Base-by-base conservation (phyloP, 2,888 invertebrate species). In the Spilarctia lutea region DNA sequence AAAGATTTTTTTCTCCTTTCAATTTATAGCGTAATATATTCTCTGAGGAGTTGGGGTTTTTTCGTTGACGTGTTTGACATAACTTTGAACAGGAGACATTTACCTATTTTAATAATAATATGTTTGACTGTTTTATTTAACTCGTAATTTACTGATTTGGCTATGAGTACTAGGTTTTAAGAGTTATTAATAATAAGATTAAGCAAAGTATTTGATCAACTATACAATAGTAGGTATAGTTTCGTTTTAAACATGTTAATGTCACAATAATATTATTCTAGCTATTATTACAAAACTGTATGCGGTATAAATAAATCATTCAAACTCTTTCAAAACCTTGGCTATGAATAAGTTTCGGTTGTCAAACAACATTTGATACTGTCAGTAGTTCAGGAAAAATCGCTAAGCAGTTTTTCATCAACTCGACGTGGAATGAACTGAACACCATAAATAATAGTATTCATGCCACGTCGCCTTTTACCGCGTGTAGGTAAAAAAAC, bases 361-460 rank as follows among this genome's bases (percentile, higher is more conserved):
- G 81, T 75, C 76, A 79, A 66, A 52, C 27, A 77, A 78, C 68
- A 72, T 80, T 80, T 75, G 66, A 76, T 69, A 77, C 68, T 75
- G 74, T 70, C 71, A 70, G 66, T 66, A 65, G 77, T 80, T 75
- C 66, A 65, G 67, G 75, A 82, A 78, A 79, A 79, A 84, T 74
- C n/a, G 74, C 77, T 75, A 74, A 85, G 78, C 82, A 75, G 72
- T 84, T 82, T 82, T 78, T 83, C 79, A 85, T 84, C 75, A 78
- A 77, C 60, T 80, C 82, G 79, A 85, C 76, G 80, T 74, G 68
- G 75, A 81, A 84, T 83, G 82, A 82, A 83, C 83, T 77, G 67
- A 71, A 63, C 71, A 74, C 83, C 86, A 90, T 90, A 89, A 90
- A 90, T 89, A 89, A 90, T 84, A 73, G 84, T 89, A 90, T 90